Evolutionary conservation across 2,113 vertebrate genomes (phyloP).

Genomic region (Ranitomeya imitator): DNA sequence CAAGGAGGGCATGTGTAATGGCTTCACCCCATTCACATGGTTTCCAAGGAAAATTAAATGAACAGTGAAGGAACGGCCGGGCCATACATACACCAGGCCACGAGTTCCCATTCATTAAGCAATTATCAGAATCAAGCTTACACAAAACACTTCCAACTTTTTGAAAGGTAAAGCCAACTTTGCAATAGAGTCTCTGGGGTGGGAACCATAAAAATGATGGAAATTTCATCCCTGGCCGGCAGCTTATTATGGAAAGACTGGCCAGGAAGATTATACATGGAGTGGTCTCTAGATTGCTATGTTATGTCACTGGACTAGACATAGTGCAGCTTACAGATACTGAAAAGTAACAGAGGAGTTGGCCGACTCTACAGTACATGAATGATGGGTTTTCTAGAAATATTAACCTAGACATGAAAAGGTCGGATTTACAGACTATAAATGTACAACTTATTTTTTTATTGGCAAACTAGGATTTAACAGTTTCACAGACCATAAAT

Average conservation of each 20-base stretch:
- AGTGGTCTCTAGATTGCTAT: not conserved
- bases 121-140: not conserved
- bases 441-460: too few relatives aligned
- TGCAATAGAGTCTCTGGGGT: too few relatives aligned
- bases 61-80: not conserved
- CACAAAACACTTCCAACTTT: not conserved
- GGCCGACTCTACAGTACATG: not conserved
- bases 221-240: not conserved
- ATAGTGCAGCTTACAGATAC: not conserved
- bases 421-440: not conserved
- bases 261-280: not conserved
- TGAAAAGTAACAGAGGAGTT: not conserved
- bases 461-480: too few relatives aligned
- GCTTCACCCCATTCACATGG: not conserved
- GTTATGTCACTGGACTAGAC: not conserved
- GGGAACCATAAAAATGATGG: not conserved
- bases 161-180: too few relatives aligned
- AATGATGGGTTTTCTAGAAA: too few relatives aligned
- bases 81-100: not conserved
- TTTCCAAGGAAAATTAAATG: not conserved
- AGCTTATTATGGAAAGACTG: not conserved
- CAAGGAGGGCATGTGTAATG: not conserved
- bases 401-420: too few relatives aligned
- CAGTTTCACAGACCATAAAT: too few relatives aligned
- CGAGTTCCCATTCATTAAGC: not conserved